Evolutionary conservation across 2,797 vertebrate genomes (phyloP).

Genomic region (Lacerta viridis): DNA sequence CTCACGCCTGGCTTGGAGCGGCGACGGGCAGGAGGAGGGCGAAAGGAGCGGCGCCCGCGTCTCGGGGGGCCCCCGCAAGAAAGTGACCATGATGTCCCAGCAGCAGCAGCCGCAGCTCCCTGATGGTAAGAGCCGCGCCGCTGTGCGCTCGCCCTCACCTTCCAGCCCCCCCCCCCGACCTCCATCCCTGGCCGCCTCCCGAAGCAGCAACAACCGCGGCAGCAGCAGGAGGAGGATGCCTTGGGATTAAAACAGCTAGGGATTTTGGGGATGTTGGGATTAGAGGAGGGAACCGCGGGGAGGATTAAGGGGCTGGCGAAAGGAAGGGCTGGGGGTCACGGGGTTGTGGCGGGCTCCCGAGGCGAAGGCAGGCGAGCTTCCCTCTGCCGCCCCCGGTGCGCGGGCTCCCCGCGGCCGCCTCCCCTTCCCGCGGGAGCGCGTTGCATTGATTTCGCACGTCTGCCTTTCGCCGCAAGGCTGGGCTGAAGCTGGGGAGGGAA

Average conservation of each 20-base stretch:
- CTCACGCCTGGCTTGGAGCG: slow-evolving; percentile 62
- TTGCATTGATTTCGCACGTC: slow-evolving; percentile 21
- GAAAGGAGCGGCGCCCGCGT: slow-evolving; percentile 52
- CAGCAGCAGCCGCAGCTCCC: slow-evolving; percentile 77
- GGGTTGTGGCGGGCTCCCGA: background rate
- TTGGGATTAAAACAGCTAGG: slow-evolving; percentile 56
- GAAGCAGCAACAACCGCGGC: slow-evolving; percentile 46
- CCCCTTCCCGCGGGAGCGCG: slow-evolving; percentile 35
- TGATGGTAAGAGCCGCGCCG: slow-evolving; percentile 71
- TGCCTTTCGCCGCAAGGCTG: slow-evolving; percentile 14
- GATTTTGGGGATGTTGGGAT: slow-evolving; percentile 45
- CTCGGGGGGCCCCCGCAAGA: slow-evolving; percentile 55
- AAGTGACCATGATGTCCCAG: slow-evolving; percentile 82
- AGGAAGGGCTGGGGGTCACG: slow-evolving; percentile 19
- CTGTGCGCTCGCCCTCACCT: background rate
- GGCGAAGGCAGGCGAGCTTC: slow-evolving; percentile 10
- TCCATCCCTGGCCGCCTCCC: background rate
- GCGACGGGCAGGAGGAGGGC: background rate
- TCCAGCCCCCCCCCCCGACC: too few relatives aligned
- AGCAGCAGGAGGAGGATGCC: slow-evolving; percentile 50
- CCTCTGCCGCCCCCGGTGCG: background rate
- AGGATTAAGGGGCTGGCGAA: slow-evolving; percentile 45
- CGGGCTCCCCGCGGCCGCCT: background rate
- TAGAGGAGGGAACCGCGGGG: slow-evolving; percentile 34
- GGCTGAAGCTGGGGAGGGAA: background rate